Base-by-base conservation (phyloP, 53 echinoderm and acorn worm genomes). In the Zoroaster sp. region DNA sequence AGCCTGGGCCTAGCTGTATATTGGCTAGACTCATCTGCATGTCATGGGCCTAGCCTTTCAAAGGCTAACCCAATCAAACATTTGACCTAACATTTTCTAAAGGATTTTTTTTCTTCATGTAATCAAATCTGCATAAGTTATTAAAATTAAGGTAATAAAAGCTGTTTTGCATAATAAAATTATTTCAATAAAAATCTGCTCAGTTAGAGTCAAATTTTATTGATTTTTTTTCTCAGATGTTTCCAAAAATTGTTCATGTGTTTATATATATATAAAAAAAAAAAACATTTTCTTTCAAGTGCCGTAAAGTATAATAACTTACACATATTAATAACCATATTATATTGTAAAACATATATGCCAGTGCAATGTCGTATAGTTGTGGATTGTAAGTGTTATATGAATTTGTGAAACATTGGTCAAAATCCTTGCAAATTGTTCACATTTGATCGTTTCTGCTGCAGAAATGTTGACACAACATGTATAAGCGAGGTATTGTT, bases 301-400 rank as follows among this genome's bases (percentile, higher is more conserved):
- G 85, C 85, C 85, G 71, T 83, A 69, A 33, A 83, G 83, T 83
- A 83, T 25, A 72, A 30, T 54, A 54, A 55, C 23, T 55, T 36
- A 1, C 40, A 25, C 23, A 66, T 68, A 82, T 82, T 30, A 85
- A 69, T 33, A 37, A 85, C 18, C 46, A 47, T 49, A 51, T 71
- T 80, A 80, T 40, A 74, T 39, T 65, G 35, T 44, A 85, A 85
- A 37, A 49, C 69, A 35, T 47, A 70, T 49, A 21, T 71, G 67
- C 44, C 85, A 71, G 85, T 85, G 85, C 85, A 85, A 85, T 85
- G 85, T 85, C 70, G 47, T 51, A 85, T 66, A 46, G 49, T 41
- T 85, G 85, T 85, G 40, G 69, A 2, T 33, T 69, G 35, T 71
- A 54, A 59, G 4, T 71, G 71, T 69, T 46, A 46, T 85, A 23